phyloP scores from a whole-genome alignment of 2,888 invertebrate genomes.

The Muscina levida region DNA sequence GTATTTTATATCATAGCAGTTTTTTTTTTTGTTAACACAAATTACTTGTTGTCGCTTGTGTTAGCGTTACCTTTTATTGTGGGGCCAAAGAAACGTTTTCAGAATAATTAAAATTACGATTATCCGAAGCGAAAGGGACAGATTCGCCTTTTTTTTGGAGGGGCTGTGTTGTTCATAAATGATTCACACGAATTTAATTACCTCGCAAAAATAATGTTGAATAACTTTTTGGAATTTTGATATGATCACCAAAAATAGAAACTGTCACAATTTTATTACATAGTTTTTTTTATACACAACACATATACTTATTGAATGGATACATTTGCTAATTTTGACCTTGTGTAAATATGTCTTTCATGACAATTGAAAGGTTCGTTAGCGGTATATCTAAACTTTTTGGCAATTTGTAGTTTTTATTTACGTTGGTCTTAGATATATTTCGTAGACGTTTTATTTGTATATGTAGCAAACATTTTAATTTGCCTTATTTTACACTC shows the following conservation, averaged over 20 bases:
- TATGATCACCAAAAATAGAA: conserved; percentile 7
- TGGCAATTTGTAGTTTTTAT: neutral
- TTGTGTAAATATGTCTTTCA: conserved; percentile 4
- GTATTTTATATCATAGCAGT: conserved; percentile 23
- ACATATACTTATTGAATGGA: neutral
- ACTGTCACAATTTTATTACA: conserved; percentile 43
- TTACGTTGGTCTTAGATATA: neutral
- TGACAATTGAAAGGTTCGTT: too few relatives aligned
- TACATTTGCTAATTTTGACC: neutral
- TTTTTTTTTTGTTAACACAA: neutral
- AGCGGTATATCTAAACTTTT: neutral
- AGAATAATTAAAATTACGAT: conserved; percentile 60
- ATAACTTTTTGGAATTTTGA: neutral
- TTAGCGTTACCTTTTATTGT: conserved; percentile 3
- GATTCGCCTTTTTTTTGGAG: neutral
- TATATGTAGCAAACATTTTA: too few relatives aligned
- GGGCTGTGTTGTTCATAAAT: neutral
- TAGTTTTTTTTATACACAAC: conserved; percentile 10
- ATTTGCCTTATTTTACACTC: too few relatives aligned
- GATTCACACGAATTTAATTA: conserved; percentile 41
- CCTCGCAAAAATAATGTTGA: neutral
- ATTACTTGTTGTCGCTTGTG: conserved; percentile 4
- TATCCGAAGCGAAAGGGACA: conserved; percentile 11
- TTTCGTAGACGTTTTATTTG: neutral
- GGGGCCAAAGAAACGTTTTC: conserved; percentile 49